Percentiles rank a stretch among this genome's conserved stretches.
These are phyloP conservation scores for Melanitta fusca DNA, from an alignment of 2,797 vertebrate species.

Conservation along the genomic window DNA sequence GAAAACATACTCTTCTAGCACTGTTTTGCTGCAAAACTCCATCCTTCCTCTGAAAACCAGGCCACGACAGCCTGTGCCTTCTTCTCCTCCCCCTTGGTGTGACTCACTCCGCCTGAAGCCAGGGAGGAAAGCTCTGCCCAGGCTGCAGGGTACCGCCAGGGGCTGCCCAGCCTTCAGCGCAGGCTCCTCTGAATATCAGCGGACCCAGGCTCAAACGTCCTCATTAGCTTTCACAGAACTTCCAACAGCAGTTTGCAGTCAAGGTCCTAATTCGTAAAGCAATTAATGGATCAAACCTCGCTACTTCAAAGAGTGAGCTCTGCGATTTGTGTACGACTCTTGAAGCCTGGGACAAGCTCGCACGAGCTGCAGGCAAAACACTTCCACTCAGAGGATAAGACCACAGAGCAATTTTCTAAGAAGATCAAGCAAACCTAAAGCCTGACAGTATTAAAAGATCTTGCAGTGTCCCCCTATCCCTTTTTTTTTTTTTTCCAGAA, in stretches of 20 bases:
- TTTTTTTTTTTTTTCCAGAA: neutral
- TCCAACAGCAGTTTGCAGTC: conserved; percentile 10
- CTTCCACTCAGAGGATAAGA: neutral
- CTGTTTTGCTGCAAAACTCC: neutral
- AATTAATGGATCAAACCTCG: conserved; percentile 14
- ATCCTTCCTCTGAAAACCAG: neutral
- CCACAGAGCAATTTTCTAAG: conserved; percentile 29
- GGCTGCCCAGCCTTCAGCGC: neutral
- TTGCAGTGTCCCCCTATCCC: neutral
- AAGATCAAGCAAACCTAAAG: conserved; percentile 22
- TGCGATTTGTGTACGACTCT: neutral
- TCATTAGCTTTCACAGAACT: neutral
- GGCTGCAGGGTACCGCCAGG: neutral
- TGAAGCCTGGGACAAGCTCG: neutral
- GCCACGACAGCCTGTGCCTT: neutral
- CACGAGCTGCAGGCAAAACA: neutral
- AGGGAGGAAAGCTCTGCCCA: neutral
- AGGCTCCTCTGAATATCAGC: neutral
- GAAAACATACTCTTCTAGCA: neutral
- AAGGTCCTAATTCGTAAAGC: conserved; percentile 32
- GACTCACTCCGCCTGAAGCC: neutral
- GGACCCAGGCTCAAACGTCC: neutral
- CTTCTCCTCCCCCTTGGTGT: neutral
- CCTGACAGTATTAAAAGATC: neutral
- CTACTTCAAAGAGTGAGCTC: conserved; percentile 30